These are phyloP conservation scores for Drosophila birchii DNA, from an alignment of 2,888 invertebrate genomes.

Conservation along the genomic window DNA sequence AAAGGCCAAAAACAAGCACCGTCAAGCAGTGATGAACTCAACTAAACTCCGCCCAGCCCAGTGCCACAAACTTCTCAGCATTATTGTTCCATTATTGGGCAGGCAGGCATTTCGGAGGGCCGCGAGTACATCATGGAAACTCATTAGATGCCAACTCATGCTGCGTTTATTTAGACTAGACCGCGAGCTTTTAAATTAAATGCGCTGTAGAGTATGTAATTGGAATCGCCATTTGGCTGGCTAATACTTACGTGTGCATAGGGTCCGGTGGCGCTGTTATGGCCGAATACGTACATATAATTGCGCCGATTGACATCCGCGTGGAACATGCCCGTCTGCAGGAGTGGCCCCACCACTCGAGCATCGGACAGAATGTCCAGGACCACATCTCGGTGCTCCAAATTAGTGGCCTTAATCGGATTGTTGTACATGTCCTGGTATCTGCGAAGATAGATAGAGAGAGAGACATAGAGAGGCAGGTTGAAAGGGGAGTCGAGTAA, in stretches of 20 bases:
- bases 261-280: slow-evolving; percentile 92
- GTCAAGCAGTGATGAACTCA: slow-evolving; percentile 64
- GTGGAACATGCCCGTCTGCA: slow-evolving; percentile 91
- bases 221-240: slow-evolving; percentile 34
- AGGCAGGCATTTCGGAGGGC: background rate
- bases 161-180: slow-evolving; percentile 39
- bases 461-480: background rate
- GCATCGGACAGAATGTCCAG: slow-evolving; percentile 96
- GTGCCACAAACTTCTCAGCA: slow-evolving; percentile 43
- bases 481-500: slow-evolving; percentile 2
- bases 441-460: slow-evolving; percentile 78
- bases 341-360: slow-evolving; percentile 92
- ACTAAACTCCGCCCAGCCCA: slow-evolving; percentile 23
- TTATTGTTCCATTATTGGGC: slow-evolving; percentile 48
- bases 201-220: slow-evolving; percentile 42
- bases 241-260: slow-evolving; percentile 89
- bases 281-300: slow-evolving; percentile 95
- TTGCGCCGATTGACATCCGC: slow-evolving; percentile 90
- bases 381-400: slow-evolving; percentile 90
- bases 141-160: slow-evolving; percentile 64
- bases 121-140: slow-evolving; percentile 55
- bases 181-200: slow-evolving; percentile 59
- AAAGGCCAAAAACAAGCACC: slow-evolving; percentile 53
- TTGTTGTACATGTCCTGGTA: slow-evolving; percentile 87
- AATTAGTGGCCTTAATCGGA: slow-evolving; percentile 85